Evolutionary conservation across 2,113 vertebrate species (phyloP), one percentile per base, ranked within the genome.

Genomic region (Bostrychus sinensis): DNA sequence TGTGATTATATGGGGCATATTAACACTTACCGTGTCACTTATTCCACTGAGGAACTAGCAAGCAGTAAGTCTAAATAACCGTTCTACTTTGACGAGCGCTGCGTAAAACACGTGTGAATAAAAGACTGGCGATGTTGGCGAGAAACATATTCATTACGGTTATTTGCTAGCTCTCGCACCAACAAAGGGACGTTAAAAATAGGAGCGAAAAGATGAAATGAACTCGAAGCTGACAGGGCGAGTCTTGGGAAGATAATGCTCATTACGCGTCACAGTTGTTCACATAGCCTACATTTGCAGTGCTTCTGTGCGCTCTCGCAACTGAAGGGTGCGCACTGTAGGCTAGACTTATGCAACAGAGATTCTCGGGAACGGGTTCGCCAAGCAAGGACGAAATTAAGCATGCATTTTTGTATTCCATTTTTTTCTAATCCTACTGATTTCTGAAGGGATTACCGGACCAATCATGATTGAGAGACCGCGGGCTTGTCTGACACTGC

Each of bases 391-490:
- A 42, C 74, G 77, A 88, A 89, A 89, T 88, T 84, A 88, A 84
- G 82, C 83, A 80, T 64, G 58, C 83, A 85, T 89, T 89, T 91
- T 88, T 83, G 66, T 72, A 78, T 89, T 91, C 70, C 73, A 77
- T 84, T 87, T 87, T 88, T 82, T 63, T 81, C 62, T 90, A 91
- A 92, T 92, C 91, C 89, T 66, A 80, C 82, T 83, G 88, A 89
- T 89, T 91, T 92, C 84, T 86, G 85, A 74, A 61, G 76, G 89
- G 91, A 91, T 92, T 91, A 92, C 70, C 68, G 83, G 83, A 85
- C 89, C 80, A 88, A 80, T 89, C 89, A 81, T 82, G 86, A 85
- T 76, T 79, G 83, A 90, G 81, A 41, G 74, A 81, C 58, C 54
- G 70, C 64, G 77, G 82, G 68, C 72, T 81, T 70, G 58, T 43